phyloP scores from a whole-genome alignment of 2,888 invertebrate species.

The Crematogaster levior region DNA sequence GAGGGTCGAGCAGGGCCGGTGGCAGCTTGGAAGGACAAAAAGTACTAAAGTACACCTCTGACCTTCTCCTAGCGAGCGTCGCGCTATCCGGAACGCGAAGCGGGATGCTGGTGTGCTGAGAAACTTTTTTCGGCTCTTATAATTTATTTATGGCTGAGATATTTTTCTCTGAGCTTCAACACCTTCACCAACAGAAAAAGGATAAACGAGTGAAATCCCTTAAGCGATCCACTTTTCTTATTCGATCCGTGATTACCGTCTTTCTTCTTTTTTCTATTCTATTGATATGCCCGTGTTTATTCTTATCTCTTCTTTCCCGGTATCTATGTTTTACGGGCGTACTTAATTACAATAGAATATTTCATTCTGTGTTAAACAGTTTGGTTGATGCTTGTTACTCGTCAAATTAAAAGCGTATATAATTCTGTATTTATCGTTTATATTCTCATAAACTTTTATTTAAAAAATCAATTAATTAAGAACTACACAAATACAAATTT shows the following conservation, averaged over 20 bases:
- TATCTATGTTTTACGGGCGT: neutral
- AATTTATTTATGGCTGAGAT: conserved; percentile 82
- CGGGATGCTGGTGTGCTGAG: conserved; percentile 69
- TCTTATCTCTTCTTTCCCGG: neutral
- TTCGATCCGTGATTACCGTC: neutral
- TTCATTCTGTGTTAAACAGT: neutral
- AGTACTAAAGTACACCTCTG: conserved; percentile 75
- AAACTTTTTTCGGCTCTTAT: conserved; percentile 78
- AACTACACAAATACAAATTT: neutral
- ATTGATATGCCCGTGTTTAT: neutral
- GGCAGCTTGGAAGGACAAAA: conserved; percentile 76
- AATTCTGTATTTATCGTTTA: neutral
- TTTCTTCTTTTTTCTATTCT: neutral
- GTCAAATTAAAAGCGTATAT: neutral
- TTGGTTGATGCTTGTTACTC: neutral
- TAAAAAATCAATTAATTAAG: neutral
- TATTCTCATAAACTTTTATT: neutral
- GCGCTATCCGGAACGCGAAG: conserved; percentile 62
- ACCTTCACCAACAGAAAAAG: conserved; percentile 36
- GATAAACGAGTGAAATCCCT: conserved; percentile 9
- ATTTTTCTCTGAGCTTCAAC: conserved; percentile 74
- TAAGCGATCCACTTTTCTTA: conserved; percentile 13
- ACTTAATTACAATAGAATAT: neutral
- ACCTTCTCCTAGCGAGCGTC: conserved; percentile 60
- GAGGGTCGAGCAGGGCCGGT: conserved; percentile 65